Evolutionary conservation across 2,888 invertebrate genomes (phyloP), one percentile per base, ranked within the genome.

Genomic region (Serripes groenlandicus): DNA sequence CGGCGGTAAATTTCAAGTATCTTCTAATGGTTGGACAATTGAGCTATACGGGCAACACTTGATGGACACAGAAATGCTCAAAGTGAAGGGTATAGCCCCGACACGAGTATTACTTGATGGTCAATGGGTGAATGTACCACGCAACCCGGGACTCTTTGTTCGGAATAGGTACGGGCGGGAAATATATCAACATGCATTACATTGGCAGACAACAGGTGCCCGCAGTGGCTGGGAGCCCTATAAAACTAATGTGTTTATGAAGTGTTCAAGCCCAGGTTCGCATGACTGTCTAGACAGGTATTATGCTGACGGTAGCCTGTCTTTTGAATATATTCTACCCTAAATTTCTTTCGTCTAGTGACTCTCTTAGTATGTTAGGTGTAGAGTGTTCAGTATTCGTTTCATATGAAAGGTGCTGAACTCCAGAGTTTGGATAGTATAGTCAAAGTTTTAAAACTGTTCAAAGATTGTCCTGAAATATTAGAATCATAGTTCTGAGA

Each of bases 261-360:
- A n/a, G n/a, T n/a, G n/a, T n/a, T n/a, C n/a, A n/a, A n/a, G n/a
- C n/a, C 28, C 11, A 9, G n/a, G 26, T 23, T 28, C 7, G 34
- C 93, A 93, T 74, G 87, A 92, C 7, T 94, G 94, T 75, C 83
- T 93, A 23, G 92, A 93, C 64, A 87, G 87, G 21, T 92, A 91
- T 56, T 88, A 90, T n/a, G 84, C 81, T 1, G 93, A 94, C 81
- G 94, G 94, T 26, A 92, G 91, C 84, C 64, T 92, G 3, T 89
- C 90, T 18, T 93, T 92, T 69, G 21, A 30, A 26, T 35, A 74
- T 5, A 70, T 81, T 11, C n/a, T 85, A 42, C 86, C 86, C 30
- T 86, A 76, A 81, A n/a, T n/a, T n/a, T n/a, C n/a, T n/a, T n/a
- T n/a, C n/a, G n/a, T n/a, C n/a, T n/a, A n/a, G n/a, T n/a, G n/a